Base-by-base conservation (phyloP, 2,888 invertebrate species). In the Coenonympha arcania region DNA sequence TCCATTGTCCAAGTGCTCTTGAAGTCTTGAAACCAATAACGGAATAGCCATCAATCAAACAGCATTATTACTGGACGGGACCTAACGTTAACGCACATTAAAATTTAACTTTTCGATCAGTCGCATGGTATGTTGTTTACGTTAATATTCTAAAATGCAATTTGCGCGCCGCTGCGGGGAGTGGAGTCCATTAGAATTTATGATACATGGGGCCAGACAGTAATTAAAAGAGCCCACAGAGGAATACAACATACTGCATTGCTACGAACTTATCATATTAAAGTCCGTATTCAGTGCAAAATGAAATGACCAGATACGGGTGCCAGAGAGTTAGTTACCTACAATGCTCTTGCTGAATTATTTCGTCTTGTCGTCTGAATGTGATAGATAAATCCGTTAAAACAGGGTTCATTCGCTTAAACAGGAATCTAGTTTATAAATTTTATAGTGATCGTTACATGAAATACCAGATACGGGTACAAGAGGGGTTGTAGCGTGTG, bases 171-270 rank as follows among this genome's bases (percentile, higher is more conserved):
- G 60, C 65, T 56, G 57, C 56, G 66, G 64, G 63, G 60, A 59
- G 58, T 57, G 65, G 52, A 71, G 71, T 79, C 76, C 79, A 81
- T 82, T 83, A 81, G 76, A 81, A 81, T 83, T 82, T 82, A 82
- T 82, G 82, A 81, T 74, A 78, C 78, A 76, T 77, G 71, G 73
- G 69, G 24, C 69, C 70, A 68, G 67, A 66, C 69, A 65, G 79
- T 81, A 82, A 83, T 83, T 82, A 82, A 79, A 79, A 79, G 78
- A 76, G 76, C 69, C 78, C 78, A 66, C 76, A 62, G 73, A 75
- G 79, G 72, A 71, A 73, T 67, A 75, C 74, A 75, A 72, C 68
- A 69, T 64, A 69, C 67, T 69, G 66, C 65, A 70, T 69, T 63
- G 65, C 62, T 64, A 59, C 58, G 52, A 69, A 69, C 64, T 74